Base-by-base conservation (phyloP, 2,888 invertebrate species). In the Acanthoscelides obtectus region DNA sequence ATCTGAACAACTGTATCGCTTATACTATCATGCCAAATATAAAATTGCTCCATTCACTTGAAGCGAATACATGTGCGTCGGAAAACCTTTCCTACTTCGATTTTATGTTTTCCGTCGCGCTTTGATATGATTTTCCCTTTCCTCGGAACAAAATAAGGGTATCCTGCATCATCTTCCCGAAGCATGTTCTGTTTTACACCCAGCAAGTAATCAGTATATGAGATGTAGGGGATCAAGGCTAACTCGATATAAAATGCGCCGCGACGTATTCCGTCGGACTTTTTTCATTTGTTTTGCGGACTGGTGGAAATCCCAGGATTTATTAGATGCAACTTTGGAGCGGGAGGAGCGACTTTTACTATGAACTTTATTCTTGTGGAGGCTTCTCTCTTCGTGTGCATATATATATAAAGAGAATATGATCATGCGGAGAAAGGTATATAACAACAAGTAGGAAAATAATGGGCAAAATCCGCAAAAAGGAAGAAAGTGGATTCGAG, bases 191-290 rank as follows among this genome's bases (percentile, higher is more conserved):
- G 45, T 45, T 45, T 66, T 66, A 66, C 66, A 66, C 66, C 22
- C 45, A 8, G 8, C 5, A 66, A 66, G 66, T 66, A 66, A 66
- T 66, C 66, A 66, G 66, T 66, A 21, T 12, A 66, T 66, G 21
- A 66, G 66, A 20, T 66, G 6, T 66, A 20, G 22, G 20, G 66
- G 66, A 66, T 66, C 66, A 66, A 45, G 66, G 20, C 66, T 66
- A 66, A 66, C 66, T 21, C 66, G 66, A 66, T 66, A 66, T 20
- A 66, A 66, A 20, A 66, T 66, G 66, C 66, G 66, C 12, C 66
- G 17, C 45, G 66, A 21, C 6, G 20, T 6, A 66, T 20, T 12
- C 63, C 19, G 66, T 5, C 66, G 8, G 20, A 5, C 3, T 66
- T 66, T 20, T 66, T 66, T 22, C 12, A 66, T 22, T 66, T 66